Conservation (phyloP, 2,888 invertebrate species). For the Synergus itoensis region DNA sequence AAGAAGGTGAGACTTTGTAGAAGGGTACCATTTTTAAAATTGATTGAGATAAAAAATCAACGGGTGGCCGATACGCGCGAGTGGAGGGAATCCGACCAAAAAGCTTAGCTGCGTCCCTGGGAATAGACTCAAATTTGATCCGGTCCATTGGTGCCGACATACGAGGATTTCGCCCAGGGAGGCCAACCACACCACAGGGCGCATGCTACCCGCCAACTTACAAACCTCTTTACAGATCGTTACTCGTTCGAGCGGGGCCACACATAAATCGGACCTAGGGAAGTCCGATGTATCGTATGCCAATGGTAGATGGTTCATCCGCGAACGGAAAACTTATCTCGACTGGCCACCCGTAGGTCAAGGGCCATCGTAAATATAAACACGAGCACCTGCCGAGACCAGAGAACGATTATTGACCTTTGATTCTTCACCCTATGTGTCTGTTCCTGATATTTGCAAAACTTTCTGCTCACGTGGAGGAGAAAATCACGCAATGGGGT, state of each 20-base stretch:
- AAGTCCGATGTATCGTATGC: slow-evolving; percentile 47
- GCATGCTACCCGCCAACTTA: slow-evolving; percentile 74
- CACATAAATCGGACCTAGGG: slow-evolving; percentile 72
- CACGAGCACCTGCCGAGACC: slow-evolving; percentile 69
- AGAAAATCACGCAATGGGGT: too few relatives aligned
- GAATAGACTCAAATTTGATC: slow-evolving; percentile 38
- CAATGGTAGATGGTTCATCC: slow-evolving; percentile 54
- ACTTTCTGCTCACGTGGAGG: neutral
- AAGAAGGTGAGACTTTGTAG: slow-evolving; percentile 29
- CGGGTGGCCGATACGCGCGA: slow-evolving; percentile 14
- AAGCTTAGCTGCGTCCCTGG: slow-evolving; percentile 10
- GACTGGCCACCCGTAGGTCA: slow-evolving; percentile 66
- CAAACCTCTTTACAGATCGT: slow-evolving; percentile 77
- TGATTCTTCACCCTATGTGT: neutral
- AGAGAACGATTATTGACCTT: slow-evolving; percentile 29
- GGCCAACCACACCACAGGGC: slow-evolving; percentile 70
- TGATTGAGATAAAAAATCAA: slow-evolving; percentile 30
- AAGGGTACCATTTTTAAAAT: slow-evolving; percentile 27
- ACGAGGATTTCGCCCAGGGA: slow-evolving; percentile 60
- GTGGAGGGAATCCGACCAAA: neutral
- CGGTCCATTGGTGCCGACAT: slow-evolving; percentile 39
- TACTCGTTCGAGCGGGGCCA: slow-evolving; percentile 72
- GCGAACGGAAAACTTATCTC: slow-evolving; percentile 67
- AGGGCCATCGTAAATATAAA: slow-evolving; percentile 71
- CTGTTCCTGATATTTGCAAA: slow-evolving; percentile 6